Evolutionary conservation across 2,888 invertebrate species (phyloP).

Genomic region (Lycaena phlaeas): DNA sequence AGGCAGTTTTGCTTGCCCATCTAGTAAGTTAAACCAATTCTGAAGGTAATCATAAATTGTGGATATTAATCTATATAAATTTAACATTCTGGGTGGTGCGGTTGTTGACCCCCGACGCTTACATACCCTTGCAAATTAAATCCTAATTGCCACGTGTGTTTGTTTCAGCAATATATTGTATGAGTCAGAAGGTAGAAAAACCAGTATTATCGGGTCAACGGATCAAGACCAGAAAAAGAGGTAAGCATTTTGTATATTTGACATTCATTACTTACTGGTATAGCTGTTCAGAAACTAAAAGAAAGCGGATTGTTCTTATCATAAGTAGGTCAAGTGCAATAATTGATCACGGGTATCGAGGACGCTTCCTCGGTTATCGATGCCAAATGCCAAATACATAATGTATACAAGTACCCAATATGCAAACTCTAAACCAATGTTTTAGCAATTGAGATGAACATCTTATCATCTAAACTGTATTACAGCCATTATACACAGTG

Average conservation of each 20-base stretch:
- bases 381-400: conserved; percentile 5
- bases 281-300: not conserved
- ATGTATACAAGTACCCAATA: not conserved
- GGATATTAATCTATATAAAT: conserved; percentile 4
- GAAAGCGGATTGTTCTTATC: not conserved
- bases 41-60: conserved; percentile 1
- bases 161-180: conserved; percentile 92
- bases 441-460: too few species aligned
- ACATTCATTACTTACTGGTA: not conserved
- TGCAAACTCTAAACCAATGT: not conserved
- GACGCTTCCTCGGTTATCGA: too few species aligned
- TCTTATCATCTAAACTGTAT: too few species aligned
- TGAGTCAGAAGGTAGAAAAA: conserved; percentile 99
- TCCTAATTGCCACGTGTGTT: conserved; percentile 67
- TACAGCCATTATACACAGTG: too few species aligned
- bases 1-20: conserved; percentile 17
- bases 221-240: conserved; percentile 99
- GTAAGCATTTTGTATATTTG: conserved; percentile 63
- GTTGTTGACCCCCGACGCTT: conserved; percentile 48
- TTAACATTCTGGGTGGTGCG: conserved; percentile 35
- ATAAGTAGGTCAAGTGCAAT: conserved; percentile 1
- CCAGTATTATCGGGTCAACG: conserved; percentile 99
- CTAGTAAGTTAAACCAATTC: conserved; percentile 22
- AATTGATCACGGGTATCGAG: not conserved
- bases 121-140: conserved; percentile 26